Evolutionary conservation across 2,797 vertebrate genomes (phyloP).

Genomic region (Muscicapa comitata): DNA sequence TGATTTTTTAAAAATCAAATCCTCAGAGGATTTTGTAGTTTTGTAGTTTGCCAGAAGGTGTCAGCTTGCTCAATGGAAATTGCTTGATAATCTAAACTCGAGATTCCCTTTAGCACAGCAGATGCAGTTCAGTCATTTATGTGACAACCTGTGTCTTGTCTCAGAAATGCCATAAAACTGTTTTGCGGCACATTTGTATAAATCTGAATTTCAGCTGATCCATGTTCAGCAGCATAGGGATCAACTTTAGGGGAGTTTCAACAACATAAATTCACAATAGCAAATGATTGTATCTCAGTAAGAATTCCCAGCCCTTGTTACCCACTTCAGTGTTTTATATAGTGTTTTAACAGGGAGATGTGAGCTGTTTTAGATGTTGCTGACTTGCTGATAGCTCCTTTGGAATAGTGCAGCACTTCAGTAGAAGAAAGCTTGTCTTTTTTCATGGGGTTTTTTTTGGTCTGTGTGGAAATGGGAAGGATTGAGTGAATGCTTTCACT

Average conservation of each 20-base stretch:
- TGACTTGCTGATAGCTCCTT: not conserved
- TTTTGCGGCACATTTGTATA: not conserved
- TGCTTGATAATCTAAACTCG: not conserved
- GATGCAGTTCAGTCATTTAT: not conserved
- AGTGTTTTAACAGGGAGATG: not conserved
- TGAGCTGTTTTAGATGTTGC: not conserved
- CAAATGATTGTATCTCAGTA: not conserved
- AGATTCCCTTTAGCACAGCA: not conserved
- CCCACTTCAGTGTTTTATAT: not conserved
- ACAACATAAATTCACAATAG: not conserved
- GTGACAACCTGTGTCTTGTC: not conserved
- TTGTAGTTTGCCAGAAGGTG: slow-evolving; percentile 42
- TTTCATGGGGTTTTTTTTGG: not conserved
- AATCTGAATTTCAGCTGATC: not conserved
- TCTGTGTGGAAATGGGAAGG: not conserved
- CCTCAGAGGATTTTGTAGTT: slow-evolving; percentile 1
- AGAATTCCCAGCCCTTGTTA: not conserved
- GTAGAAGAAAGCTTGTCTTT: rapidly evolving
- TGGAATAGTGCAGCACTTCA: not conserved
- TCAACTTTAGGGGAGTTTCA: not conserved
- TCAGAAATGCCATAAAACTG: not conserved
- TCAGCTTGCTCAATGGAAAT: slow-evolving; percentile 37
- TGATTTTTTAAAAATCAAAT: not conserved
- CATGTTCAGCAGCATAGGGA: not conserved
- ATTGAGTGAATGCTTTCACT: not conserved